Percentiles rank a stretch among this genome's conserved stretches.
Conservation (phyloP, 2,797 vertebrate genomes). For the Mastacembelus armatus region DNA sequence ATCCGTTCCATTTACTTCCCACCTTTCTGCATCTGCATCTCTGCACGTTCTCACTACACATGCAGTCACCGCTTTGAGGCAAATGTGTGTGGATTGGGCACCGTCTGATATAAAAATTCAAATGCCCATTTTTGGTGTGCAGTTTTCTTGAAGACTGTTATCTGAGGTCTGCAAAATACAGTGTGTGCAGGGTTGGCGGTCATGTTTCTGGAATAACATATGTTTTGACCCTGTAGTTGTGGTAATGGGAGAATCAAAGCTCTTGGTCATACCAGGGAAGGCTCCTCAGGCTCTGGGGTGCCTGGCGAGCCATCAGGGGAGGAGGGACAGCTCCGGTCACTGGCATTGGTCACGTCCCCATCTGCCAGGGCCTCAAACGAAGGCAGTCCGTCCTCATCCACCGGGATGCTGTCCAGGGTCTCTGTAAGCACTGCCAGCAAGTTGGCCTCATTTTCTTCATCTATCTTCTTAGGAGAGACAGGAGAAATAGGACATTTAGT, state of each 20-base stretch:
- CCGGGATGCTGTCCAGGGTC: slow-evolving; percentile 99
- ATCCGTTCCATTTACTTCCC: slow-evolving; percentile 61
- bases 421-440: slow-evolving; percentile 99
- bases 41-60: slow-evolving; percentile 25
- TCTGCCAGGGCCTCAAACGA: slow-evolving; percentile 99
- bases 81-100: slow-evolving; percentile 27
- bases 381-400: slow-evolving; percentile 99
- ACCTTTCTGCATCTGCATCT: slow-evolving; percentile 50
- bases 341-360: slow-evolving; percentile 98
- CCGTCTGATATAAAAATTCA: slow-evolving; percentile 32
- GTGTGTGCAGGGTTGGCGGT: slow-evolving; percentile 61
- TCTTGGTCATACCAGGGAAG: slow-evolving; percentile 94
- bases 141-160: slow-evolving; percentile 46
- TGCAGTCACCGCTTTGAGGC: slow-evolving; percentile 48
- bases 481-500: slow-evolving; percentile 83
- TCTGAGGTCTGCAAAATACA: slow-evolving; percentile 54
- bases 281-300: slow-evolving; percentile 96
- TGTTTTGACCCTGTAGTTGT: slow-evolving; percentile 24
- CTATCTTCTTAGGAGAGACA: slow-evolving; percentile 92
- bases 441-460: slow-evolving; percentile 99
- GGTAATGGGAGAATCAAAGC: slow-evolving; percentile 43
- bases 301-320: slow-evolving; percentile 93
- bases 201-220: slow-evolving; percentile 47
- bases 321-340: slow-evolving; percentile 94
- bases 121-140: slow-evolving; percentile 26